phyloP scores from a whole-genome alignment of 2,888 invertebrate species.

The Patella pellucida region DNA sequence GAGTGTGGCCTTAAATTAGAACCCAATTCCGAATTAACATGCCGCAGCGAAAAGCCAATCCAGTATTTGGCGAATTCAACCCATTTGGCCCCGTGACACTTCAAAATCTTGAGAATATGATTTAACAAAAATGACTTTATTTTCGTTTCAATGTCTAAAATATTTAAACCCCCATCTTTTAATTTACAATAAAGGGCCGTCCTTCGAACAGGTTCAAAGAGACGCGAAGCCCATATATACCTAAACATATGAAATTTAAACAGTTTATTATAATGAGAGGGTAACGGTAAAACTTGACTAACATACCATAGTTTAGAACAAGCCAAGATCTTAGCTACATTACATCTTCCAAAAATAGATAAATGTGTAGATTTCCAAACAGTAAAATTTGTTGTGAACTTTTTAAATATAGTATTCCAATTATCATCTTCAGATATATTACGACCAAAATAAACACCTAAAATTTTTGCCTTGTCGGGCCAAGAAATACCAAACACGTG shows the following conservation, averaged over 20 bases:
- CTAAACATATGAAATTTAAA: conserved; percentile 7
- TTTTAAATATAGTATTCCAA: conserved; percentile 29
- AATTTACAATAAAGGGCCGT: conserved; percentile 24
- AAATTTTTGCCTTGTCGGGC: conserved; percentile 1
- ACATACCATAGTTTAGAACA: background rate
- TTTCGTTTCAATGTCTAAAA: conserved; percentile 24
- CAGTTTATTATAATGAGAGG: background rate
- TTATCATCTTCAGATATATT: conserved; percentile 28
- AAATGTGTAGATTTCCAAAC: conserved; percentile 10
- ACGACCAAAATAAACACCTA: conserved; percentile 26
- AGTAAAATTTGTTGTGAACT: conserved; percentile 29
- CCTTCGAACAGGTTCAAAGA: conserved; percentile 15
- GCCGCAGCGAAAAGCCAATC: conserved; percentile 26
- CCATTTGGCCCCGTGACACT: conserved; percentile 23
- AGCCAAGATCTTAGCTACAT: background rate
- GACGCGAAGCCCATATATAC: background rate
- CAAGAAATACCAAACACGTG: background rate
- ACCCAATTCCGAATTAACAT: conserved; percentile 12
- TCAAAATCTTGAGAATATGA: conserved; percentile 28
- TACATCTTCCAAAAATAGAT: background rate
- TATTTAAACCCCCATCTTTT: conserved; percentile 27
- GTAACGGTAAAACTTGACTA: background rate
- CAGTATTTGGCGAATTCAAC: conserved; percentile 31
- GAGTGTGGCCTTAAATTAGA: conserved; percentile 29
- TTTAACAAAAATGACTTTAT: conserved; percentile 20